These are phyloP conservation scores for Coracopsis vasa DNA, from an alignment of 2,113 vertebrate species.

Conservation along the genomic window DNA sequence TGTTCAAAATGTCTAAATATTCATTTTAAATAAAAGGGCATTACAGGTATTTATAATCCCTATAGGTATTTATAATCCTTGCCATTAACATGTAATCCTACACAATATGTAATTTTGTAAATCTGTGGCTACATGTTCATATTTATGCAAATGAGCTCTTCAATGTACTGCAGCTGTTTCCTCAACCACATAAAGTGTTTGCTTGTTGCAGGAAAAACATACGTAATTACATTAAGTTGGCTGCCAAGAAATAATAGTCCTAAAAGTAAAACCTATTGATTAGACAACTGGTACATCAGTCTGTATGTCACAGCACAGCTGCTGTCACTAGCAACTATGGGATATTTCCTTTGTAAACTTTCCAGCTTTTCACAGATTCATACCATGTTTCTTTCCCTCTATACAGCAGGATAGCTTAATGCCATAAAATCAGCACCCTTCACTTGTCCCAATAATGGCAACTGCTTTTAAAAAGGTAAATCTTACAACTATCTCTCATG, in stretches of 20 bases:
- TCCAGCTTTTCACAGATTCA: slow-evolving; percentile 9
- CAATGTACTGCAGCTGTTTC: slow-evolving; percentile 48
- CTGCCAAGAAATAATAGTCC: slow-evolving; percentile 63
- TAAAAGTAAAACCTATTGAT: slow-evolving; percentile 62
- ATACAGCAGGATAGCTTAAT: background rate
- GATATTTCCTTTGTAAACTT: slow-evolving; percentile 11
- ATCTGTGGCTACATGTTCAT: background rate
- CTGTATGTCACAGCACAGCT: slow-evolving; percentile 20
- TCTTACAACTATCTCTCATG: background rate
- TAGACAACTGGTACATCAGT: slow-evolving; percentile 15
- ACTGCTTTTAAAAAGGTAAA: background rate
- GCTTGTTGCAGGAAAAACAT: slow-evolving; percentile 62
- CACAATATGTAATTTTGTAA: background rate
- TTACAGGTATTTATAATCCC: background rate
- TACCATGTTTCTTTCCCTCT: background rate
- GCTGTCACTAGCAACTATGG: background rate
- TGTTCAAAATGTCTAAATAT: background rate
- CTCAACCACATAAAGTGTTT: slow-evolving; percentile 45
- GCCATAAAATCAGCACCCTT: background rate
- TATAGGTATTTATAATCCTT: slow-evolving; percentile 5
- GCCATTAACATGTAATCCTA: background rate
- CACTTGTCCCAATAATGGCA: background rate
- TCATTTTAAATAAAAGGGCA: background rate
- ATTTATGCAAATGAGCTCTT: slow-evolving; percentile 29
- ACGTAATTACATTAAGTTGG: slow-evolving; percentile 52